Base-by-base conservation (phyloP, 1,140 invertebrate genomes). In the Drosophila simulans region DNA sequence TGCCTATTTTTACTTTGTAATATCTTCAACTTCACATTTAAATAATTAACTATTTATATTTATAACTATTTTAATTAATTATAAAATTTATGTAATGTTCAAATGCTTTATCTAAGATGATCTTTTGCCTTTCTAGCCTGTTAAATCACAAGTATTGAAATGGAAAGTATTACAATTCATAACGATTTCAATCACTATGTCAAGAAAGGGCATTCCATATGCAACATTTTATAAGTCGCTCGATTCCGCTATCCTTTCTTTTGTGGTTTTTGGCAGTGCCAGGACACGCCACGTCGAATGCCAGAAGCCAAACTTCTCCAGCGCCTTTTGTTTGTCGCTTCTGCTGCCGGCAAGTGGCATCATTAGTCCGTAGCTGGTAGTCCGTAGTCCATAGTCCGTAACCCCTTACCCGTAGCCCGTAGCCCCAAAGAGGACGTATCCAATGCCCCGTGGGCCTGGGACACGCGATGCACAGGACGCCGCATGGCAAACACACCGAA, bases 261-360 rank as follows among this genome's bases (percentile, higher is more conserved):
- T 46, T 88, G 78, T 68, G 78, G 78, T 88, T 85, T 85, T 86
- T 88, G 83, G 83, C 83, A 88, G 76, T 75, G 71, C 73, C 74
- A 82, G 78, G 69, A 76, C 75, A 86, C 74, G 65, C 73, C 60
- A 86, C 60, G 25, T 58, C 71, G 68, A 81, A 74, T 73, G 73
- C 82, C 62, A 77, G 45, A 80, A 73, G 69, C 48, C 75, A 77
- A 86, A 54, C 43, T 54, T 53, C 54, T 42, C 22, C 43, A 56
- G 42, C 40, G 56, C 40, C 52, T 63, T 63, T 63, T 62, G 69
- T 60, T 66, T 75, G 71, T 22, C 31, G 55, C 63, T 77, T 25
- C 53, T 45, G 43, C 51, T 48, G 59, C 59, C 77, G 55, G 77
- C 68, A 80, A 75, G 77, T 80, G 72, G 60, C 72, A 81, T 73